A percentile compares a stretch with the other conserved stretches of the same genome.
Evolutionary conservation across 2,888 invertebrate species (phyloP).

Genomic region (Nemapogon koenigi): DNA sequence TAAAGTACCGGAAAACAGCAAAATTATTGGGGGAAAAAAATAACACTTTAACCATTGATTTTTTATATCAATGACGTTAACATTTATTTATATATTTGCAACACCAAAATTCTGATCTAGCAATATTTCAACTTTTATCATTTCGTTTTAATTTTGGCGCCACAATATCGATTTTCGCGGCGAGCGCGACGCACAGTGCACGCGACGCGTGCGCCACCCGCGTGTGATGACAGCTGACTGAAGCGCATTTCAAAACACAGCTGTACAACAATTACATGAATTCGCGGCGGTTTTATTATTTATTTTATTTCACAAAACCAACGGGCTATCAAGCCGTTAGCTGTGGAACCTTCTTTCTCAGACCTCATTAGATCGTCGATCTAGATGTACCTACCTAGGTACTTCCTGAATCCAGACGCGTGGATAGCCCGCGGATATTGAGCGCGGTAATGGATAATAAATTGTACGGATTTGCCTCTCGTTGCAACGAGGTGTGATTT

Average conservation of each 20-base stretch:
- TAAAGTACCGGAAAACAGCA: constrained; percentile 7
- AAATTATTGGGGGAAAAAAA: too few relatives aligned
- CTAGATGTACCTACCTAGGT: not conserved
- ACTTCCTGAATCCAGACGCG: constrained; percentile 31
- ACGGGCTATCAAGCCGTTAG: not conserved
- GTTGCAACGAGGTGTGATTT: constrained; percentile 48
- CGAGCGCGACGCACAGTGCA: constrained; percentile 30
- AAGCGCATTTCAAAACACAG: constrained; percentile 57
- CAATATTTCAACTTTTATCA: too few relatives aligned
- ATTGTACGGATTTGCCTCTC: constrained; percentile 41
- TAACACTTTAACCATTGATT: too few relatives aligned
- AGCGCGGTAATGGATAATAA: constrained; percentile 35
- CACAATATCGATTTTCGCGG: constrained; percentile 4
- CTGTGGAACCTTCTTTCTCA: not conserved
- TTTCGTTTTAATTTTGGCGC: constrained; percentile 6
- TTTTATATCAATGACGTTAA: too few relatives aligned
- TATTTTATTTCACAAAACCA: too few relatives aligned
- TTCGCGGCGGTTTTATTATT: constrained; percentile 36
- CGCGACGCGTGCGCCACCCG: constrained; percentile 51
- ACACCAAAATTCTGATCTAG: too few relatives aligned
- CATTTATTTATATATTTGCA: too few relatives aligned
- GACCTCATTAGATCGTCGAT: constrained; percentile 1
- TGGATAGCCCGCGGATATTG: constrained; percentile 22
- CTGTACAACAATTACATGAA: constrained; percentile 41
- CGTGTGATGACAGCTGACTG: constrained; percentile 61